Evolutionary conservation across 2,888 invertebrate species (phyloP).

Genomic region (Neoaliturus tenellus): DNA sequence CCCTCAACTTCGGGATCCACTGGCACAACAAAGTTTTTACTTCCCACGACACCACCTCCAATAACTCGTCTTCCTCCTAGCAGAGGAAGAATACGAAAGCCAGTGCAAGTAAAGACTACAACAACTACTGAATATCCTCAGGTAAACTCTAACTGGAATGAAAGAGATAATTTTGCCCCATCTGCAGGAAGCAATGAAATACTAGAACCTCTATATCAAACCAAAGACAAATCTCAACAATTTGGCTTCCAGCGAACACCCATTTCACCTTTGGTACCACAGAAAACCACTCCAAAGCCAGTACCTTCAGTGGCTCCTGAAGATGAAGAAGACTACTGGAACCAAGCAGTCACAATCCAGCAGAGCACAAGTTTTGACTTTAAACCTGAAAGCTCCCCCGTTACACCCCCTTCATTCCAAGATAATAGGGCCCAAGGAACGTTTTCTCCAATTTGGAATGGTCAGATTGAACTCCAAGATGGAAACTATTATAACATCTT

Average conservation of each 20-base stretch:
- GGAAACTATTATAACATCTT: slow-evolving; percentile 54
- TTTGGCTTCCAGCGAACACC: slow-evolving; percentile 35
- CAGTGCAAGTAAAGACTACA: slow-evolving; percentile 70
- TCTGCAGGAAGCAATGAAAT: slow-evolving; percentile 64
- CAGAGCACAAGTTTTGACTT: slow-evolving; percentile 66
- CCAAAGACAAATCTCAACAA: slow-evolving; percentile 18
- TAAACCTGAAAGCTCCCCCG: slow-evolving; percentile 59
- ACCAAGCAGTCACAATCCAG: slow-evolving; percentile 66
- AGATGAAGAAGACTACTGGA: slow-evolving; percentile 66
- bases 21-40: slow-evolving; percentile 63
- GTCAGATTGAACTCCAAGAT: slow-evolving; percentile 49
- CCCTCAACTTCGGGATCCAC: slow-evolving; percentile 55
- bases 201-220: slow-evolving; percentile 46
- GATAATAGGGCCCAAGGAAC: slow-evolving; percentile 32
- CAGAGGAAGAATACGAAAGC: slow-evolving; percentile 67
- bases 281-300: slow-evolving; percentile 5
- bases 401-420: slow-evolving; percentile 55
- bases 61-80: slow-evolving; percentile 59
- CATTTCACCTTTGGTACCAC: not conserved
- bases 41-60: slow-evolving; percentile 62
- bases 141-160: slow-evolving; percentile 46
- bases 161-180: slow-evolving; percentile 60
- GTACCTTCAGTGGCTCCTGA: slow-evolving; percentile 58
- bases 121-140: slow-evolving; percentile 61
- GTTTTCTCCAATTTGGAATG: slow-evolving; percentile 47